A percentile compares a stretch with the other conserved stretches of the same genome.
These are phyloP conservation scores for Micromesistius poutassou DNA, from an alignment of 2,797 vertebrate genomes.

Conservation along the genomic window DNA sequence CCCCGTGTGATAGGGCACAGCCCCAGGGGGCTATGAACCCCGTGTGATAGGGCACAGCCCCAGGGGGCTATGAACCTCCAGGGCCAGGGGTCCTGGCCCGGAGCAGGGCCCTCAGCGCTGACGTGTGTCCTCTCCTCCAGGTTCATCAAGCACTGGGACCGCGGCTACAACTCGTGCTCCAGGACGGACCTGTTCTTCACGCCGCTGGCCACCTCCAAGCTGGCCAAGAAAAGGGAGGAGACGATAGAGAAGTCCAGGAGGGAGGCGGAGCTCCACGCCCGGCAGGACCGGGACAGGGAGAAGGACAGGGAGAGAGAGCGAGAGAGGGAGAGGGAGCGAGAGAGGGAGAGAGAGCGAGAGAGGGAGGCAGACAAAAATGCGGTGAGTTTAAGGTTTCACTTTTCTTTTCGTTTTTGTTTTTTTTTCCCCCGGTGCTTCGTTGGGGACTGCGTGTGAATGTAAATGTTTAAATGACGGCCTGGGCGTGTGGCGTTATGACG, in stretches of 20 bases:
- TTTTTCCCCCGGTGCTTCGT: background rate
- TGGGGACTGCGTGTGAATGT: background rate
- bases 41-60: too few species aligned
- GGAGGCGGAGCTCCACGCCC: constrained; percentile 88
- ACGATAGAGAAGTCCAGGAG: constrained; percentile 86
- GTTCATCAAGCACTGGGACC: constrained; percentile 95
- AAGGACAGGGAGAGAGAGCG: constrained; percentile 85
- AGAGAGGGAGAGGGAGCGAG: constrained; percentile 91
- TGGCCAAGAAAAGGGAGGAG: constrained; percentile 97
- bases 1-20: too few species aligned
- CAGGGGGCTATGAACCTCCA: too few species aligned
- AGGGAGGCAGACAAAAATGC: constrained; percentile 81
- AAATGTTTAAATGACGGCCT: background rate
- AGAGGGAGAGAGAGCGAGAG: constrained; percentile 86
- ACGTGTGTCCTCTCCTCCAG: constrained; percentile 61
- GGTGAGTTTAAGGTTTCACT: constrained; percentile 71
- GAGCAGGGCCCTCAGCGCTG: too few species aligned
- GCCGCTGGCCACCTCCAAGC: constrained; percentile 89
- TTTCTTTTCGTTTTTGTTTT: background rate
- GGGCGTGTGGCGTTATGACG: background rate
- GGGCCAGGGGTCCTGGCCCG: too few species aligned
- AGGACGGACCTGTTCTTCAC: constrained; percentile 95
- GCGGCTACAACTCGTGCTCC: constrained; percentile 93
- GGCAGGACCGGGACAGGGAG: constrained; percentile 92
- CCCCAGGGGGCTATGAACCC: too few species aligned